phyloP scores from a whole-genome alignment of 2,888 invertebrate species.

The Merodon equestris region DNA sequence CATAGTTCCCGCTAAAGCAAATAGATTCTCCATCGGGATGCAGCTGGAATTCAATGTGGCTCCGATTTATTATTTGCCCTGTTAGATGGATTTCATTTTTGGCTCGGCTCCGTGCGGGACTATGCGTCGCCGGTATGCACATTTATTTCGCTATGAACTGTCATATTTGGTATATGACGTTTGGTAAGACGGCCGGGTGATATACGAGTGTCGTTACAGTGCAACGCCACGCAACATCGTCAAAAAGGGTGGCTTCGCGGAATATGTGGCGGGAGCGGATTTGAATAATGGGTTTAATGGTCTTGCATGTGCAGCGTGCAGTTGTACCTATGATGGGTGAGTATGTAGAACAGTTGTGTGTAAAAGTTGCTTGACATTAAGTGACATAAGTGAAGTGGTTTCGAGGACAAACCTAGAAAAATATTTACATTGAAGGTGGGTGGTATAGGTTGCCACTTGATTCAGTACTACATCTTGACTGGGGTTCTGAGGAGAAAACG shows the following conservation, averaged over 20 bases:
- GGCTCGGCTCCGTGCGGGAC: conserved; percentile 3
- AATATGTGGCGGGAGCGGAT: conserved; percentile 22
- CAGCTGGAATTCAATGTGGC: conserved; percentile 47
- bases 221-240: conserved; percentile 42
- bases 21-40: conserved; percentile 16
- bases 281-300: conserved; percentile 64
- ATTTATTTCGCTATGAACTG: conserved; percentile 56
- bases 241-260: conserved; percentile 42
- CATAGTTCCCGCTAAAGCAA: not conserved
- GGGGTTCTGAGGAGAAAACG: too few species aligned
- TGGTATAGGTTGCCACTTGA: too few species aligned
- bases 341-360: not conserved
- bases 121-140: conserved; percentile 29
- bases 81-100: conserved; percentile 43
- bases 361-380: not conserved
- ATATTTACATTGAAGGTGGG: too few species aligned
- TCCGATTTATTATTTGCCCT: conserved; percentile 62
- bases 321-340: not conserved
- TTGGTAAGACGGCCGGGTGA: conserved; percentile 42
- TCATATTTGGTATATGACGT: conserved; percentile 66
- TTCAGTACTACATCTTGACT: too few species aligned
- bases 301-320: conserved; percentile 15
- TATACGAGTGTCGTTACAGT: conserved; percentile 55
- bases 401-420: too few species aligned
- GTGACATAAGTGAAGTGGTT: too few species aligned